Evolutionary conservation across 2,797 vertebrate genomes (phyloP).

Genomic region (Scolopax rusticola): DNA sequence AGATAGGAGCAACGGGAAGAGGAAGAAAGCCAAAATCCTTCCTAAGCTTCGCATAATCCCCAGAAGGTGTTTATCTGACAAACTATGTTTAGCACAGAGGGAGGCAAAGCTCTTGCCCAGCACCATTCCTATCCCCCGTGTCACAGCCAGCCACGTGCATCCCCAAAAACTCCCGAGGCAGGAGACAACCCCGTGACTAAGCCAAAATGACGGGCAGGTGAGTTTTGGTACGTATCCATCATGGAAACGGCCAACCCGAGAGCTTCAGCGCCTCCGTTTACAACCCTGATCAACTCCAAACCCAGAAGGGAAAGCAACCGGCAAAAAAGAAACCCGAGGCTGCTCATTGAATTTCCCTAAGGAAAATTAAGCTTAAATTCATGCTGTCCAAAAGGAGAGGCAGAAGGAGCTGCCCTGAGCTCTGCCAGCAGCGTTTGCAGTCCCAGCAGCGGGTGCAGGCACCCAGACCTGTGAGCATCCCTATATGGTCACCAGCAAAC

Average conservation of each 20-base stretch:
- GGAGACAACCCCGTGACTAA: neutral
- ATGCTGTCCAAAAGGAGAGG: neutral
- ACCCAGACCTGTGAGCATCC: fast-evolving
- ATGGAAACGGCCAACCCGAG: neutral
- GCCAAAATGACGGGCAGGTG: neutral
- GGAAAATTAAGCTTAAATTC: neutral
- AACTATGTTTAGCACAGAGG: slow-evolving; percentile 34
- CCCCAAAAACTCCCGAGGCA: slow-evolving; percentile 8
- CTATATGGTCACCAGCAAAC: fast-evolving
- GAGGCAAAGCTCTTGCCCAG: neutral
- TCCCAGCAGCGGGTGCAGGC: neutral
- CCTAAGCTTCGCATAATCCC: slow-evolving; percentile 18
- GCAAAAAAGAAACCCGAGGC: neutral
- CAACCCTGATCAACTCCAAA: neutral
- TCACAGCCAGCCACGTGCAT: neutral
- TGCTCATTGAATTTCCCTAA: neutral
- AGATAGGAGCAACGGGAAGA: neutral
- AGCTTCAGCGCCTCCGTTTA: neutral
- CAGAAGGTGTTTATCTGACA: slow-evolving; percentile 48
- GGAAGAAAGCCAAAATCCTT: neutral
- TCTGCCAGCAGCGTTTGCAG: neutral
- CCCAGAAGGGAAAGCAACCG: neutral
- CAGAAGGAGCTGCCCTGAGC: fast-evolving
- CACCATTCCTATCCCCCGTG: neutral
- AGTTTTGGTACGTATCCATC: neutral